A percentile compares a stretch with the other conserved stretches of the same genome.
Conservation (phyloP, 2,888 invertebrate genomes). For the Drosophila eohydei region DNA sequence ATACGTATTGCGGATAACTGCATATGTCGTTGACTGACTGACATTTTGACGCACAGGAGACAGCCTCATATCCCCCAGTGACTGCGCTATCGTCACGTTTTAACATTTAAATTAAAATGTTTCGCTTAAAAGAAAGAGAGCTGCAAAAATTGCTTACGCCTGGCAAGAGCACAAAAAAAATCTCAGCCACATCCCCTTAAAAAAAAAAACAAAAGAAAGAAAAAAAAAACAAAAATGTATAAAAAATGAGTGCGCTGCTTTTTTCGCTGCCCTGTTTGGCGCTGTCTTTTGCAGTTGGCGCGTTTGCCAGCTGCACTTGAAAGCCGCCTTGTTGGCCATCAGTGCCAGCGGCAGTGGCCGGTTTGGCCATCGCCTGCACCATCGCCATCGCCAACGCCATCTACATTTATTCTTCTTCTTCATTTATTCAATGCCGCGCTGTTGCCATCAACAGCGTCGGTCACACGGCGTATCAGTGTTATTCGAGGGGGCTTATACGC, state of each 20-base stretch:
- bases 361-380: constrained; percentile 35
- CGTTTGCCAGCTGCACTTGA: constrained; percentile 71
- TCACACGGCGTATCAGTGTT: constrained; percentile 74
- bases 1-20: constrained; percentile 26
- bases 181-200: constrained; percentile 64
- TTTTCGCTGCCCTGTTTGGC: constrained; percentile 53
- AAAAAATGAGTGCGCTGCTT: constrained; percentile 49
- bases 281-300: constrained; percentile 73
- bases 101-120: constrained; percentile 81
- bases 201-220: constrained; percentile 22
- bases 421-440: constrained; percentile 76
- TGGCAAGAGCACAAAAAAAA: constrained; percentile 50
- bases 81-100: constrained; percentile 74
- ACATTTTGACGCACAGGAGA: constrained; percentile 49
- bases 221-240: constrained; percentile 22
- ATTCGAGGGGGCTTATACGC: constrained; percentile 50
- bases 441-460: constrained; percentile 57
- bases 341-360: constrained; percentile 45
- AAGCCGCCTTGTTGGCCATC: constrained; percentile 65
- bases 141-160: constrained; percentile 64
- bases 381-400: constrained; percentile 49
- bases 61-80: constrained; percentile 52
- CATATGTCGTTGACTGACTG: constrained; percentile 64
- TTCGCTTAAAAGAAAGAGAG: constrained; percentile 67
- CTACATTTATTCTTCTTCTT: constrained; percentile 52